Conservation (phyloP, 2,797 vertebrate species). For the Sparus aurata region DNA sequence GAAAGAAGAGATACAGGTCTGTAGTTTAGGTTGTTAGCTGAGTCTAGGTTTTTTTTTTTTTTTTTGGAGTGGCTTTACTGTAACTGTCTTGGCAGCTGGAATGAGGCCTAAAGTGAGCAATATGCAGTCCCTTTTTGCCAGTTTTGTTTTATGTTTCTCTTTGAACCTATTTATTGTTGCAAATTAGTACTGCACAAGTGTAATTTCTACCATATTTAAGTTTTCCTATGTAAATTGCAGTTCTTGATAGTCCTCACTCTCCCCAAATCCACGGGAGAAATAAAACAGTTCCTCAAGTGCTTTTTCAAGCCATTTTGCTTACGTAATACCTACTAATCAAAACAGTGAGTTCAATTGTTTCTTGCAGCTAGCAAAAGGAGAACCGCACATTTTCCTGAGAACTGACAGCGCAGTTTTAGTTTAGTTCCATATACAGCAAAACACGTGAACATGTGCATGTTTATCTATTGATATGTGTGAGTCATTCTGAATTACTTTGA, state of each 20-base stretch:
- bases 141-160: no score
- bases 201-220: neutral
- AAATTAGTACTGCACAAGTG: neutral
- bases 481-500: neutral
- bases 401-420: neutral
- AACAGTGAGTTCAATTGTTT: neutral
- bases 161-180: neutral
- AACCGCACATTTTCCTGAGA: slow-evolving; percentile 5
- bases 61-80: no score
- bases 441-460: neutral
- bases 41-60: no score
- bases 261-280: no score
- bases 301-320: neutral
- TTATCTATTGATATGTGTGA: no score
- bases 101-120: no score
- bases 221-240: neutral
- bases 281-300: neutral
- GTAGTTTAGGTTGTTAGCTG: no score
- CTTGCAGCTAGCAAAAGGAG: neutral
- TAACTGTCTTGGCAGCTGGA: no score
- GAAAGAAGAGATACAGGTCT: no score
- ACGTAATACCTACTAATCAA: neutral
- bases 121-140: no score
- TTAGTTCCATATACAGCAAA: neutral
- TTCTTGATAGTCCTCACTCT: neutral